These are phyloP conservation scores for Anoplius nigerrimus DNA, from an alignment of 2,888 invertebrate genomes.

Conservation along the genomic window DNA sequence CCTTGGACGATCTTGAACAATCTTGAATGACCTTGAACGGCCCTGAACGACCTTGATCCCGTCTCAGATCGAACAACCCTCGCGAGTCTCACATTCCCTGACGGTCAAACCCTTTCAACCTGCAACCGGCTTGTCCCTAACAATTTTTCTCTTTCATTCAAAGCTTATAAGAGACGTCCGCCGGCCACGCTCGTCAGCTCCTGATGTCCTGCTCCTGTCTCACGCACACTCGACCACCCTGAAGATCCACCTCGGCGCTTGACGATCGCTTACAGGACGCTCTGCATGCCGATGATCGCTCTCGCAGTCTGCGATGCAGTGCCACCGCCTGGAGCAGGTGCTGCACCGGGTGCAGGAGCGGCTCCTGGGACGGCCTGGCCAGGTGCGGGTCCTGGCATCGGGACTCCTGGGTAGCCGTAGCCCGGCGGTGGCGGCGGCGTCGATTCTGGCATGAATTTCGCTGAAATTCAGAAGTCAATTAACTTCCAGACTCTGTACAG, in stretches of 20 bases:
- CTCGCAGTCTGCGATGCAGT: constrained; percentile 35
- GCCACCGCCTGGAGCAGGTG: constrained; percentile 36
- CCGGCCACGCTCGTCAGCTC: not conserved
- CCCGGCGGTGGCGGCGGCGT: constrained; percentile 60
- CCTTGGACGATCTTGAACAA: too few relatives aligned
- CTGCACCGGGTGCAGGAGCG: constrained; percentile 37
- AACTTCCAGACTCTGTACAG: too few relatives aligned
- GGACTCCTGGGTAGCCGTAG: constrained; percentile 54
- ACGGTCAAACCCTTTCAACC: too few relatives aligned
- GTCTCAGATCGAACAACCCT: too few relatives aligned
- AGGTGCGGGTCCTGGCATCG: constrained; percentile 40
- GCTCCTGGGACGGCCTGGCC: constrained; percentile 43
- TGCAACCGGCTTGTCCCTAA: too few relatives aligned
- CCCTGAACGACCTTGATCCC: too few relatives aligned
- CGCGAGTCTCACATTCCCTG: too few relatives aligned
- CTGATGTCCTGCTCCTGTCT: not conserved
- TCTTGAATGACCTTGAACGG: too few relatives aligned
- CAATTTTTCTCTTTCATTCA: too few relatives aligned
- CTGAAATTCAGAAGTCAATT: constrained; percentile 52
- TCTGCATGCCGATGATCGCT: constrained; percentile 54
- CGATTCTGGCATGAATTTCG: constrained; percentile 72
- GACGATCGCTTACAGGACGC: constrained; percentile 43
- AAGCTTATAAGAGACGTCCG: too few relatives aligned
- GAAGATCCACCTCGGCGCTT: not conserved
- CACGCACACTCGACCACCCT: not conserved